Conservation (phyloP, 2,888 invertebrate genomes). For the Theretra japonica region DNA sequence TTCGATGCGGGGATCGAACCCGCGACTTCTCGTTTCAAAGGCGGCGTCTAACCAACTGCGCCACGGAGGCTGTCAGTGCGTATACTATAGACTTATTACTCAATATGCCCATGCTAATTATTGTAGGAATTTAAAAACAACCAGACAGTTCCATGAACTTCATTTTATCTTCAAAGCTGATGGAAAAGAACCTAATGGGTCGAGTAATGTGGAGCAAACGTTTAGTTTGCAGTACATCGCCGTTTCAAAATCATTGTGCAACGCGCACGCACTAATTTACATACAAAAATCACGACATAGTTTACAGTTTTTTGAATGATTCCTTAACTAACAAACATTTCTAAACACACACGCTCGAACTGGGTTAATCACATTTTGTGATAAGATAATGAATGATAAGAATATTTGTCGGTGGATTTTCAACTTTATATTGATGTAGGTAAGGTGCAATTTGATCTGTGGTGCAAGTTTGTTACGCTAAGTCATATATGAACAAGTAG, state of each 20-base stretch:
- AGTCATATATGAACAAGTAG: conserved; percentile 37
- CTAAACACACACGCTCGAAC: conserved; percentile 60
- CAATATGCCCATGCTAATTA: too few species aligned
- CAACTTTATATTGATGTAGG: background rate
- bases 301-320: conserved; percentile 59
- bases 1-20: too few species aligned
- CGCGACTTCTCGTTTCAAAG: too few species aligned
- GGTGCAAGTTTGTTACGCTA: background rate
- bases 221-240: background rate
- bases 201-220: conserved; percentile 1
- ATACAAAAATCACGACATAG: conserved; percentile 47
- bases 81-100: too few species aligned
- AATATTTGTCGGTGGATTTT: conserved; percentile 31
- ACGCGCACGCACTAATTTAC: conserved; percentile 36
- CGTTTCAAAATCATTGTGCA: conserved; percentile 26
- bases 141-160: background rate
- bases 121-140: background rate
- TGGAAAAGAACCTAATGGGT: background rate
- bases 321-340: conserved; percentile 63
- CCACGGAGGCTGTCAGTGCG: too few species aligned
- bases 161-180: conserved; percentile 1
- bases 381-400: conserved; percentile 64
- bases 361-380: conserved; percentile 69
- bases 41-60: too few species aligned
- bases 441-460: conserved; percentile 33